phyloP scores from a whole-genome alignment of 2,113 vertebrate species.

The Arvicanthis niloticus region DNA sequence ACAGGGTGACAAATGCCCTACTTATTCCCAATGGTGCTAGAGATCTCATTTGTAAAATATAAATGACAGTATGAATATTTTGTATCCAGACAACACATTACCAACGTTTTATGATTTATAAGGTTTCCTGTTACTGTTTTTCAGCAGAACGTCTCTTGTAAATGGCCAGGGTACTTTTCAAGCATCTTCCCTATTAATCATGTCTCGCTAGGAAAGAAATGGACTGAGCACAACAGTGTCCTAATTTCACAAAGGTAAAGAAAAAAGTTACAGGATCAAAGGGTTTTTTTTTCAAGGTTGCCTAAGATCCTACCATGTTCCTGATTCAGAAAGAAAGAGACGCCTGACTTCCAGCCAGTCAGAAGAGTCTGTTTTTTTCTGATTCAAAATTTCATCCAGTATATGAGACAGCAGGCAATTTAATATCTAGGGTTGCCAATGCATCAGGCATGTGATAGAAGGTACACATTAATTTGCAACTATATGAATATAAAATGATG shows the following conservation, averaged over 20 bases:
- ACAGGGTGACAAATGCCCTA: not conserved
- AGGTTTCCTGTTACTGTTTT: constrained; percentile 14
- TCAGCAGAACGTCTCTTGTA: not conserved
- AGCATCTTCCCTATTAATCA: constrained; percentile 36
- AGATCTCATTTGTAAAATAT: constrained; percentile 44
- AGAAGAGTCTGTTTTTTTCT: not conserved
- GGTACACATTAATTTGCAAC: constrained; percentile 33
- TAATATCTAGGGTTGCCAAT: not conserved
- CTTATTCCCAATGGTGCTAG: not conserved
- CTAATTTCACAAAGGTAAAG: constrained; percentile 24
- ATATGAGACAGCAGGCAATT: constrained; percentile 28
- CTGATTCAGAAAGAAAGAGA: constrained; percentile 15
- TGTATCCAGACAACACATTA: not conserved
- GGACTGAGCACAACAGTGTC: not conserved
- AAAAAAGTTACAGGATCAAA: constrained; percentile 3
- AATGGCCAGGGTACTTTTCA: not conserved
- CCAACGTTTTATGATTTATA: constrained; percentile 27
- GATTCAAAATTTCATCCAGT: constrained; percentile 36
- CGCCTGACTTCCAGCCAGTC: constrained; percentile 25
- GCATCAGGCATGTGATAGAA: not conserved
- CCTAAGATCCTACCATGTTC: not conserved
- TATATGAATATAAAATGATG: not conserved
- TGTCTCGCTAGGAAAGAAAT: constrained; percentile 29
- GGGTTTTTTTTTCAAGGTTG: constrained; percentile 39
- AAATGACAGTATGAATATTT: not conserved